Evolutionary conservation across 2,888 invertebrate species (phyloP).

Genomic region (Andrena camellia): DNA sequence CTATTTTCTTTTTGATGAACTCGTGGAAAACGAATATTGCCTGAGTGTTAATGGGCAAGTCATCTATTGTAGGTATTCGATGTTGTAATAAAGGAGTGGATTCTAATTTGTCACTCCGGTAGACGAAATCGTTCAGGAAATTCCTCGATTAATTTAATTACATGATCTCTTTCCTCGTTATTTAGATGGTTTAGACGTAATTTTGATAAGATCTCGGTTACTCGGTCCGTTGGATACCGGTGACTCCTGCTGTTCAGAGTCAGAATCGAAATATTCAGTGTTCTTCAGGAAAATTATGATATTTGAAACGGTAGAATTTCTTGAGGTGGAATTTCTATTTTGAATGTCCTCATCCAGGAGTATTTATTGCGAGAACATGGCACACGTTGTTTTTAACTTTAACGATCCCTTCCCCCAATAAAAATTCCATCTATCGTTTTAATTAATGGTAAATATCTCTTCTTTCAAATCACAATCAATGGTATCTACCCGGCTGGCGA

Average conservation of each 20-base stretch:
- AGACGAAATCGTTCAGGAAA: no score
- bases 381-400: constrained; percentile 4
- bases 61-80: no score
- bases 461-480: not conserved
- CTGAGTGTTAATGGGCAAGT: no score
- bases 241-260: not conserved
- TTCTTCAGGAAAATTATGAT: constrained; percentile 1
- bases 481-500: not conserved
- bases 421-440: not conserved
- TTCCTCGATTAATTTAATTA: no score
- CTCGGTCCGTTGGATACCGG: not conserved
- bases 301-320: constrained; percentile 1
- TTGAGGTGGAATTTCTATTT: not conserved
- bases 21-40: no score
- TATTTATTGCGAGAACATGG: constrained; percentile 14
- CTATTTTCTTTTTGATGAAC: no score
- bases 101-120: no score
- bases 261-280: not conserved
- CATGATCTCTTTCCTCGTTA: no score
- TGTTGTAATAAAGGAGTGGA: no score
- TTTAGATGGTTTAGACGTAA: not conserved
- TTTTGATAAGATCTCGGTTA: not conserved
- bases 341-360: not conserved
- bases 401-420: not conserved
- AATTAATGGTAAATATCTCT: not conserved